Percentiles rank a stretch among this genome's conserved stretches.
phyloP scores from a whole-genome alignment of 1,140 invertebrate genomes.

The Chironomus tepperi region DNA sequence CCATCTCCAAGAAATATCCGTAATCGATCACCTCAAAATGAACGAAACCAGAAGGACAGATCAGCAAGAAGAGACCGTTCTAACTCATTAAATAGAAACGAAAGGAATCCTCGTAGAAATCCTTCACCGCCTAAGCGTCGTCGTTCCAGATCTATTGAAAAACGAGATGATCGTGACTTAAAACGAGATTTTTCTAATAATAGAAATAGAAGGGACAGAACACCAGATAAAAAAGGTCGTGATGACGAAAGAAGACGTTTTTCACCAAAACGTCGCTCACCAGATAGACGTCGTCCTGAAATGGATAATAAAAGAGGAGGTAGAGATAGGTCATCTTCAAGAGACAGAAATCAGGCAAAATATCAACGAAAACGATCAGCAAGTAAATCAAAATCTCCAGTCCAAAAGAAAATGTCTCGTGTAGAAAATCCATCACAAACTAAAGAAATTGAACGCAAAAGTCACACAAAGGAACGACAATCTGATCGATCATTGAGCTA shows the following conservation, averaged over 20 bases:
- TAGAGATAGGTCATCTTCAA: not conserved
- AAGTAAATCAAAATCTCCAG: not conserved
- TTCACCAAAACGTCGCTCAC: not conserved
- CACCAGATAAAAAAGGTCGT: not conserved
- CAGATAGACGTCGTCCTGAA: not conserved
- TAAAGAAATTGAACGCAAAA: slow-evolving; percentile 10
- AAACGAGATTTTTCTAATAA: not conserved
- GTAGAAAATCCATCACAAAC: not conserved
- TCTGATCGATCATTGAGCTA: slow-evolving; percentile 44
- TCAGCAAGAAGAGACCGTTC: no score
- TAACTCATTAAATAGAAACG: not conserved
- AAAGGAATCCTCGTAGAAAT: not conserved
- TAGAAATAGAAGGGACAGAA: not conserved
- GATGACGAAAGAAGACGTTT: not conserved
- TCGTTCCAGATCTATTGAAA: no score
- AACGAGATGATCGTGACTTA: no score
- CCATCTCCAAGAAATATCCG: not conserved
- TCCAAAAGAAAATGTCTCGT: not conserved
- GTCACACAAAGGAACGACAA: slow-evolving; percentile 11
- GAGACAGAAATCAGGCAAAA: not conserved
- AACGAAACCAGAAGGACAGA: no score
- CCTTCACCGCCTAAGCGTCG: not conserved
- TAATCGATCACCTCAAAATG: no score
- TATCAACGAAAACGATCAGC: slow-evolving; percentile 2
- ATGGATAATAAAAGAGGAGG: not conserved